Evolutionary conservation across 92 coral and sea anemone species (phyloP), one percentile per base, ranked within the genome.

Genomic region (Blastomussa wellsi): DNA sequence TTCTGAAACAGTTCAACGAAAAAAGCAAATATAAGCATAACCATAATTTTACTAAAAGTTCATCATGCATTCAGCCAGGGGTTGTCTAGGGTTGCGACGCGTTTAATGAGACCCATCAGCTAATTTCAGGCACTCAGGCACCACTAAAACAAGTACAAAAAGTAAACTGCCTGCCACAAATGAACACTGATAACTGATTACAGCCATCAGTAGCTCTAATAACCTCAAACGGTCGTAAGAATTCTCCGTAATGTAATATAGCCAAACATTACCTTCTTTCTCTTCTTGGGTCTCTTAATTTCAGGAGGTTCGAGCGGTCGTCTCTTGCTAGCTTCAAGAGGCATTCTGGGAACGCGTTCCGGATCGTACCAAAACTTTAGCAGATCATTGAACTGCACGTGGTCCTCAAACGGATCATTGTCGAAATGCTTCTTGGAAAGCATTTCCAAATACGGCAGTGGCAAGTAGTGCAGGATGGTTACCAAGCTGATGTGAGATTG

Each of bases 401-500:
- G 92, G 32, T 93, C 94, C 74, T 97, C 99, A 78, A 90, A 79
- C 12, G 89, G 72, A 65, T 97, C 98, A 74, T 97, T 88, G 3
- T 90, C 93, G 59, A 97, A 95, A 16, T 89, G 79, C 99, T 93
- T 93, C n/a, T 85, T 48, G 51, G 97, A 88, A 47, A 97, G 38
- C 85, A 57, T 88, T 82, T 97, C 97, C 85, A 97, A 87, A 81
- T 91, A 93, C 39, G 90, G 78, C 13, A 88, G 77, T 53, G 99
- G 99, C 37, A 97, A 88, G 76, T 97, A 97, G 80, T 97, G 88
- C 26, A 94, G 84, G 59, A 97, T 76, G 22, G 95, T 79, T 10
- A 97, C 97, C 53, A 97, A 87, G 82, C 99, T 97, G 73, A 97
- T 89, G 55, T 97, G 99, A 38, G 91, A 93, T 85, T 97, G 99